A percentile compares a stretch with the other conserved stretches of the same genome.
Conservation (phyloP, 2,888 invertebrate genomes). For the Quadriops clusia region DNA sequence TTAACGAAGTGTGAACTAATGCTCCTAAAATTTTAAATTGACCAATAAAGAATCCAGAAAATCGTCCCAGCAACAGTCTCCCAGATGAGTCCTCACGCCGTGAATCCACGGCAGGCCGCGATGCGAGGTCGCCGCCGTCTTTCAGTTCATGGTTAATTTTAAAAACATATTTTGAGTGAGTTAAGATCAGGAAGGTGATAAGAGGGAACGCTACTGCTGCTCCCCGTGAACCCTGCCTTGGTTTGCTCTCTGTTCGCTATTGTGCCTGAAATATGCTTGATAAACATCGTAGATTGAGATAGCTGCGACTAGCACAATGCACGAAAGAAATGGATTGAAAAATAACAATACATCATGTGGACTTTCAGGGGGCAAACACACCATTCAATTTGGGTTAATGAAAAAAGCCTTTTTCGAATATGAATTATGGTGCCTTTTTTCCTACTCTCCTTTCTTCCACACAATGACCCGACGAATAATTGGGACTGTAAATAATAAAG, state of each 20-base stretch:
- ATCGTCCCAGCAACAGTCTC: too few species aligned
- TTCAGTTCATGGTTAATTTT: too few species aligned
- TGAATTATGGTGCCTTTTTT: conserved; percentile 16
- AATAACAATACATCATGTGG: conserved; percentile 21
- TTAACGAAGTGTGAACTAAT: too few species aligned
- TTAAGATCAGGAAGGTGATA: conserved; percentile 5
- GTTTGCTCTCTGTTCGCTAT: too few species aligned
- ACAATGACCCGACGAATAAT: conserved; percentile 12
- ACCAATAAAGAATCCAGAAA: too few species aligned
- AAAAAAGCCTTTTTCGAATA: conserved; percentile 18
- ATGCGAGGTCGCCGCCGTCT: too few species aligned
- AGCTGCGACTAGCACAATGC: conserved; percentile 25
- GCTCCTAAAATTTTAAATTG: too few species aligned
- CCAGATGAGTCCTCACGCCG: too few species aligned
- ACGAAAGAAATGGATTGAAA: conserved; percentile 25
- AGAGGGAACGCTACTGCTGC: conserved; percentile 26
- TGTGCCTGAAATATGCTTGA: conserved; percentile 36
- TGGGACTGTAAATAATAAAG: conserved; percentile 8
- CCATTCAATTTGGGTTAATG: conserved; percentile 28
- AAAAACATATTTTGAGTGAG: conserved; percentile 25
- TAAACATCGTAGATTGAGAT: conserved; percentile 34
- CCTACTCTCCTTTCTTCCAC: too few species aligned
- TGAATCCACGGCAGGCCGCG: conserved; percentile 14
- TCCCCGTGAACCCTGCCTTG: conserved; percentile 32
- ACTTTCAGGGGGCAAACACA: conserved; percentile 22